Base-by-base conservation (phyloP, 2,888 invertebrate species). In the Helobdella robusta region DNA sequence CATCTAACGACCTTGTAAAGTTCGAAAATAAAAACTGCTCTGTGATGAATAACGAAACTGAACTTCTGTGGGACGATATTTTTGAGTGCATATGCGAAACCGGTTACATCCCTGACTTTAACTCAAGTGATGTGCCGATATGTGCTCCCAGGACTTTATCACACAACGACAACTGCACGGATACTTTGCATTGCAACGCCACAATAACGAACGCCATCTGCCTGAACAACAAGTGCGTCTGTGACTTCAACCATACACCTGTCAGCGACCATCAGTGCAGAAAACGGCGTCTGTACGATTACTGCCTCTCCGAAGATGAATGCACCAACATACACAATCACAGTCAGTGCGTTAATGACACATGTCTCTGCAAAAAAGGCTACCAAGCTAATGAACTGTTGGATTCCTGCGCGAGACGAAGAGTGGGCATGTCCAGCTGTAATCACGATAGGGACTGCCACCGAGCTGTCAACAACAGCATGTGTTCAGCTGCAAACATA, bases 391-490 rank as follows among this genome's bases (percentile, higher is more conserved):
- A 35, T 18, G 36, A 32, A 6, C 15, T 30, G 23, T 8, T 1
- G 18, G 18, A 30, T 32, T 54, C 20, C 11, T 66, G 66, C 28
- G 25, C 35, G 23, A 18, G 35, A 44, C 50, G 66, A 44, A 66
- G 34, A 23, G 35, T 66, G n/a, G 63, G 66, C 5, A 46, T 56
- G 32, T 25, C 40, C 11, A 30, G 52, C 8, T 62, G 56, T 61
- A n/a, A 36, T 18, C 18, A 46, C 20, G 66, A 66, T 46, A 34
- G 30, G 20, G 66, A 66, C 25, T 66, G 66, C 46, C 8, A 30
- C n/a, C 56, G 54, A 15, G 62, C 62, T 23, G 54, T 66, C 11
- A 56, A 62, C 18, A 54, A 66, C 36, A 62, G 61, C 46, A 5
- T 34, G 11, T 64, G 60, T 52, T 18, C 4, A 36, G 25, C n/a